Evolutionary conservation across 37 sponge, comb jelly and placozoan genomes (phyloP), one percentile per base, ranked within the genome.

Genomic region (Hexactinellida sp.): DNA sequence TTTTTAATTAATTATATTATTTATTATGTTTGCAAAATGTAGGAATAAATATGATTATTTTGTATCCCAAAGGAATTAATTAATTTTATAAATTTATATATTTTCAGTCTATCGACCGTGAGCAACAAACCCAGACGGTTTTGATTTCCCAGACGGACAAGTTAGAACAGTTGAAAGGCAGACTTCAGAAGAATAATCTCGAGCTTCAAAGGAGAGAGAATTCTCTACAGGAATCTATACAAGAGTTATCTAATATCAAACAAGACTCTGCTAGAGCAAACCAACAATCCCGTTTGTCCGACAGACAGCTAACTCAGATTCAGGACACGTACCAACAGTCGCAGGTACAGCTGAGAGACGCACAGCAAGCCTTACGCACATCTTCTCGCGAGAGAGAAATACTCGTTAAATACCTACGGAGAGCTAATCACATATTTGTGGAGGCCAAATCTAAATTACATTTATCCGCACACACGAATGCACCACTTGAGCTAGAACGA

Each of bases 181-280:
- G 76, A 7, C 30, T 63, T 3, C 76, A 63, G 76, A 63, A 63
- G 34, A 63, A 63, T 28, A 63, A 7, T 63, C 34, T 63, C 5
- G 76, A 63, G 76, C 13, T 63, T 21, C 76, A 63, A 63, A 23
- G 76, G 76, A 63, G 76, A 63, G 76, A n/a, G 30, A 63, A 63
- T n/a, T 21, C 76, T 28, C 76, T 63, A 63, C 76, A 63, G 5
- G 76, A 63, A 63, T 63, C 76, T 1, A 23, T 63, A 25, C 76
- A 63, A n/a, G 76, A 63, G 13, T n/a, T 63, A 7, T 3, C 76
- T 7, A 10, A 63, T 25, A 23, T 63, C 13, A 63, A 63, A n/a
- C 76, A 63, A 28, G 76, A 63, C 13, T 63, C 76, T 32, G 76
- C 76, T n/a, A 23, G 76, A 7, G 76, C 76, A 1, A 63, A 63